These are phyloP conservation scores for Syngnathoides biaculeatus DNA, from an alignment of 2,113 vertebrate genomes.

Conservation along the genomic window DNA sequence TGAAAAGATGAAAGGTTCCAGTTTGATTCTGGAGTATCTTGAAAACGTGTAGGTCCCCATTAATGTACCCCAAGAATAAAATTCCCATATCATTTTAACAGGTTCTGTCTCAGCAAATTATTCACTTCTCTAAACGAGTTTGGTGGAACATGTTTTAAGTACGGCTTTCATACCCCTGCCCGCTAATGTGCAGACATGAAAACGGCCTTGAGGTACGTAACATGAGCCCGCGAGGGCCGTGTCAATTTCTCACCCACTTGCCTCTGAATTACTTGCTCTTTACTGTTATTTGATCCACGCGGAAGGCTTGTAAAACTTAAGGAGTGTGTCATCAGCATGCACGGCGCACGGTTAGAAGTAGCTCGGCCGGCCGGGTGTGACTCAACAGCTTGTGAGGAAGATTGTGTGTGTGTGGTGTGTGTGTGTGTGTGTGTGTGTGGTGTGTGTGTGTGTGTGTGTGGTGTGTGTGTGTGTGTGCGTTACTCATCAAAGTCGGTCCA, in stretches of 20 bases:
- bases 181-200: neutral
- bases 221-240: neutral
- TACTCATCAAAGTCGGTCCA: constrained; percentile 67
- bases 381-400: constrained; percentile 55
- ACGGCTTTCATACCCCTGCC: neutral
- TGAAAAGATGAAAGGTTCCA: too few species aligned
- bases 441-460: constrained; percentile 10
- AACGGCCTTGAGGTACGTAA: neutral
- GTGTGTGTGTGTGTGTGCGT: neutral
- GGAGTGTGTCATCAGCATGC: constrained; percentile 42
- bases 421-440: constrained; percentile 3
- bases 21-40: too few species aligned
- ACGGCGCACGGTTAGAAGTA: constrained; percentile 47
- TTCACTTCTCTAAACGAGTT: too few species aligned
- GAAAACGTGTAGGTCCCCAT: too few species aligned
- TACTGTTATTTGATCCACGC: constrained; percentile 24
- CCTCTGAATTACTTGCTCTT: constrained; percentile 15
- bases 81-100: too few species aligned
- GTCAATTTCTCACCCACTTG: neutral
- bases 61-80: too few species aligned
- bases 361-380: constrained; percentile 21
- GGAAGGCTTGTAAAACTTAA: constrained; percentile 20
- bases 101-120: too few species aligned
- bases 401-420: constrained; percentile 17
- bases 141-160: too few species aligned